These are phyloP conservation scores for Tokudaia tokunoshimensis DNA, from an alignment of 2,797 vertebrate genomes.

Conservation along the genomic window DNA sequence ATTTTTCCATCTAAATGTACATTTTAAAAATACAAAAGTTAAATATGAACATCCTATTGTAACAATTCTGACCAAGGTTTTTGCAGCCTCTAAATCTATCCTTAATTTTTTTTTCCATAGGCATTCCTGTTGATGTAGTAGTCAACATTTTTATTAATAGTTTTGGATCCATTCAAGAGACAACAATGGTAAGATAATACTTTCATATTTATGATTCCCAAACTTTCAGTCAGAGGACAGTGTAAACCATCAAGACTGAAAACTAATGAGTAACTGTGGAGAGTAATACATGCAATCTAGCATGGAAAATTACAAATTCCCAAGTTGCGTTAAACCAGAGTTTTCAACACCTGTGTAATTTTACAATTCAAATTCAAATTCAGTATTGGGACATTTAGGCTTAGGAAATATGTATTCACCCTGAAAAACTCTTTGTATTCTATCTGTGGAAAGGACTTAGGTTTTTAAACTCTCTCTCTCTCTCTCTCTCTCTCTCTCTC, in stretches of 20 bases:
- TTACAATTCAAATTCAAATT: slow-evolving; percentile 41
- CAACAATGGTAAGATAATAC: slow-evolving; percentile 95
- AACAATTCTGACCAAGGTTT: neutral
- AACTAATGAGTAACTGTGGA: neutral
- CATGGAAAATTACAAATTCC: slow-evolving; percentile 12
- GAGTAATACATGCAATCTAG: neutral
- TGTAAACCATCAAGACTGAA: slow-evolving; percentile 16
- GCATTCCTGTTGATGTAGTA: slow-evolving; percentile 97
- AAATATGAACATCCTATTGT: neutral
- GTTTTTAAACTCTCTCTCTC: neutral
- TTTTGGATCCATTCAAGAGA: slow-evolving; percentile 99
- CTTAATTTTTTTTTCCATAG: slow-evolving; percentile 86
- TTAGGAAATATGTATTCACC: neutral
- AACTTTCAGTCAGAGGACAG: neutral
- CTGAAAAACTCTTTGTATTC: neutral
- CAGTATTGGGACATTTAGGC: neutral
- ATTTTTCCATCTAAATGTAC: neutral
- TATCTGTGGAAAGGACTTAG: neutral
- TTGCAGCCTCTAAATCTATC: slow-evolving; percentile 18
- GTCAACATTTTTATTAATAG: slow-evolving; percentile 99
- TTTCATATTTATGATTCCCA: neutral
- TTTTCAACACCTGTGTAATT: neutral
- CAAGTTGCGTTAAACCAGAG: neutral
- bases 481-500: neutral
- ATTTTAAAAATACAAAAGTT: neutral